Base-by-base conservation (phyloP, 2,888 invertebrate genomes). In the Himalopsyche kuldschensis region DNA sequence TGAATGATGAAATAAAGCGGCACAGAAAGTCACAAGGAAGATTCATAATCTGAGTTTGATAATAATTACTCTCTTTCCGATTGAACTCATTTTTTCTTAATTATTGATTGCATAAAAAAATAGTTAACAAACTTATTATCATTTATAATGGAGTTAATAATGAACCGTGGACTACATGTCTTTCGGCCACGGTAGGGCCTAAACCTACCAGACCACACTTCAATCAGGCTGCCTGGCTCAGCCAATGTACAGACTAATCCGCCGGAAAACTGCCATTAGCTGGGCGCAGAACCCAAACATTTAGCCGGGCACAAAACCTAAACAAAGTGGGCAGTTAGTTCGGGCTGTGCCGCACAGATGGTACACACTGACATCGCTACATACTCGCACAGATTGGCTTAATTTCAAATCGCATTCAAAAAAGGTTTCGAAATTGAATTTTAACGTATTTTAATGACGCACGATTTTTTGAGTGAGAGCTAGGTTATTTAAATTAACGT, bases 221-320 rank as follows among this genome's bases (percentile, higher is more conserved):
- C 83, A 83, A 83, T 83, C 83, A 83, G 80, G 83, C 47, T 80
- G 55, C 77, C 80, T 32, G 79, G 83, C 69, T 81, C 32, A 81
- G 75, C 81, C 17, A 46, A 81, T 46, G 75, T 20, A 41, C 75
- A 10, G 55, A 75, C 41, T 83, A 80, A 83, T 83, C 83, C 83
- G 35, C 69, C 41, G 75, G 41, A 80, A 83, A 83, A 83, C 80
- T 80, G 48, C 76, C 80, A 77, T 76, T 76, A 76, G 32, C 31
- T 41, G 76, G 75, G 76, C 20, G 32, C 17, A 32, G 35, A 76
- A 76, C 76, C 48, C 48, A 77, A 77, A 83, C 69, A 69, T 69
- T 83, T 83, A 83, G 63, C 80, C 69, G 35, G 48, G 24, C 63
- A 30, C 80, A 80, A 80, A 80, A 55, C 80, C 80, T 55, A 63